Evolutionary conservation across 2,113 vertebrate species (phyloP), one percentile per base, ranked within the genome.

Genomic region (Aspidoscelis tigris): DNA sequence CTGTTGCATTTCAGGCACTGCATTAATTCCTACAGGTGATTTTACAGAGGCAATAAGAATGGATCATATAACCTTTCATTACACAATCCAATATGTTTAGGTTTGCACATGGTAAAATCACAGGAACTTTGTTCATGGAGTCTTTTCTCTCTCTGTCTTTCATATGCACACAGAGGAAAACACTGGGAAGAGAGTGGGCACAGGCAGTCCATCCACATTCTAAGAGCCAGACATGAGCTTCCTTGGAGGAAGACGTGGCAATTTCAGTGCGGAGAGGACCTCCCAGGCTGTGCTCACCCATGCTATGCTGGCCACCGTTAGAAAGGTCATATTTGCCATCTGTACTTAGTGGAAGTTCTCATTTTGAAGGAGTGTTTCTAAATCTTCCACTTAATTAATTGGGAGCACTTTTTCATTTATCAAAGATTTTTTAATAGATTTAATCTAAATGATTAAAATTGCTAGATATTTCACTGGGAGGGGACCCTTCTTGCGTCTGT

Each of bases 401-500:
- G 64, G 41, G 22, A 66, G 77, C 22, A 44, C 61, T 47, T 47
- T 78, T 79, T 66, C 68, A 79, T 66, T 50, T 7, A 68, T 47
- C 43, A 80, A 80, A 50, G 68, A 43, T 1, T 68, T 65, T 80
- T 80, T 50, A 68, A 68, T n/a, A 68, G 78, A n/a, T 80, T 33
- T 68, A 80, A 20, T 79, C 22, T 79, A 43, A 26, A 10, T 79
- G 26, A 80, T 47, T 50, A 80, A 80, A 1, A 24, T 44, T 47
- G 78, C 64, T 20, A 50, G 68, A n/a, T 7, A 66, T 78, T 78
- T 64, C 22, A 50, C 5, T 26, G 73, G 71, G 6, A 86, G 3
- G 84, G 82, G 75, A 72, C 18, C 5, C 8, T 87, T 26, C 39
- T 81, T 18, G 73, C 74, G 50, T 83, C 0, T 87, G 80, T 33